Base-by-base conservation (phyloP, 2,888 invertebrate species). In the Ephialtes manifestator region DNA sequence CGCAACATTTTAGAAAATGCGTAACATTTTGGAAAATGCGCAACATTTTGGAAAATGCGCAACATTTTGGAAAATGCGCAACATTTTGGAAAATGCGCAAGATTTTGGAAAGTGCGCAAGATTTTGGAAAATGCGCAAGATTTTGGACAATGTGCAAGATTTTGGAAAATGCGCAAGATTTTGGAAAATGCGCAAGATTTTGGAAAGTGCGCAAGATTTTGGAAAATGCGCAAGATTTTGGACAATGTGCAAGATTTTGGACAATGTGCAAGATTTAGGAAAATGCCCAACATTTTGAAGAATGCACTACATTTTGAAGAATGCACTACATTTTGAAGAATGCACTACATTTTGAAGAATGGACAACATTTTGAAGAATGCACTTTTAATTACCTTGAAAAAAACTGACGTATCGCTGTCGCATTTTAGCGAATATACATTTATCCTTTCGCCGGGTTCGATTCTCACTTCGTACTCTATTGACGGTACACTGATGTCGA, bases 361-460 rank as follows among this genome's bases (percentile, higher is more conserved):
- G 35, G 0, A 35, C 4, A 35, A 35, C 35, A 35, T 24, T 24
- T 24, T 24, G 24, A 2, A 24, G 2, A 24, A 24, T 24, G 24
- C 24, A 24, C 2, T 24, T 28, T 28, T 8, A 55, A 24, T 5
- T 86, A 94, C 94, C 91, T 94, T 94, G 55, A 94, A 91, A 74
- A 90, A 89, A 68, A 95, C 91, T 86, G 95, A 94, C 86, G 96
- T 96, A 75, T 96, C 95, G 87, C 95, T 95, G 8, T 95, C 94
- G 80, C 96, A 95, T 91, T 96, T 95, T 74, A 97, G 94, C 24
- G 96, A 96, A 92, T 97, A 97, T 15, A 97, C 95, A 86, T 96
- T 96, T 35, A 96, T 95, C 84, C 95, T 95, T 89, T 97, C 97
- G 1, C 97, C 97, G 0, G 97, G 96, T 92, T 97, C 97, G 11